Evolutionary conservation across 1,140 invertebrate genomes (phyloP), one percentile per base, ranked within the genome.

Genomic region (Eulimnadia texana): DNA sequence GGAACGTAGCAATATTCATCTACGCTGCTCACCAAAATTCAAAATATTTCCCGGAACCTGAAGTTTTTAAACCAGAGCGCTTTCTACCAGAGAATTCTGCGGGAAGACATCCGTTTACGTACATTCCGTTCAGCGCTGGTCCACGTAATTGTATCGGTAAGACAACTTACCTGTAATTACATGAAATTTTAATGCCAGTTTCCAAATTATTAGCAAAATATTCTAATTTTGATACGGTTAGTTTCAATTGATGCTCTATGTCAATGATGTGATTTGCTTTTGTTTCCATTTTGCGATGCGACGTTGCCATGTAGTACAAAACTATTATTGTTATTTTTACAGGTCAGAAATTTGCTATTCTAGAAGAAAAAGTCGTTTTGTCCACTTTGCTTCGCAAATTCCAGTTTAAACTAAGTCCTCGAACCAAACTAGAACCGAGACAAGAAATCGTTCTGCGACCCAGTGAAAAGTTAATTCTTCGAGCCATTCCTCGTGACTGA

Each of bases 331-430:
- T 16, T 25, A 29, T 10, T 58, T 42, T 58, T 71, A 3, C 66
- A 85, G 86, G 87, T 60, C 86, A 88, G 57, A 89, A 88, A 73
- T 93, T 93, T 73, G 90, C 90, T 1, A 80, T 89, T 75, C 75
- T 91, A 52, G 91, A 94, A 70, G 76, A 88, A 61, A 93, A 93
- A 72, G 82, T 90, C n/a, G 73, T 93, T 0, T 74, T 96, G 3
- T 85, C 90, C 0, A 89, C 86, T 19, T 82, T 96, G 28, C 74
- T 96, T 55, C 80, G 90, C 29, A 87, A 89, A 68, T 97, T 84
- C 22, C 52, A 60, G 16, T 24, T 60, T 19, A 28, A 60, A 29
- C 13, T 57, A 28, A 16, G 24, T 11, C 55, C 25, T 27, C 81
- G 86, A 62, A 72, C 80, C 20, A 82, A 90, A 62, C 86, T 85